phyloP scores from a whole-genome alignment of 2,113 vertebrate genomes.

The Phylloscopus whistleri region DNA sequence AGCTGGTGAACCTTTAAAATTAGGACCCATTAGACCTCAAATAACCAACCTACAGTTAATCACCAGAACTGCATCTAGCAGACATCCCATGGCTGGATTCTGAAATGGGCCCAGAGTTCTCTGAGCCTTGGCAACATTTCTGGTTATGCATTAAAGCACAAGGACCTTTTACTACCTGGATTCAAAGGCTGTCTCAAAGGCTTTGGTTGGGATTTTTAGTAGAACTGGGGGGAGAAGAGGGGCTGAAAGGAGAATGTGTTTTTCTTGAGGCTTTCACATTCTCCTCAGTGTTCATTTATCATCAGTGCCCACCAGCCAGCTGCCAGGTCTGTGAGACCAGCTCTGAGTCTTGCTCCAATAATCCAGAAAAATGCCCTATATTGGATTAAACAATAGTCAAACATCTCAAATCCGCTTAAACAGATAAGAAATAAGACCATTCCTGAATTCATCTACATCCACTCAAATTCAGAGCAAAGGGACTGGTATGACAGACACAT shows the following conservation, averaged over 20 bases:
- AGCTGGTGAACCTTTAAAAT: neutral
- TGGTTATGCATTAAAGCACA: neutral
- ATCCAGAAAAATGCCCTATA: neutral
- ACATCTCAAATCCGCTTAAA: neutral
- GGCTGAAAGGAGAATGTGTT: neutral
- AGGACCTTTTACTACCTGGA: neutral
- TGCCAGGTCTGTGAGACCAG: neutral
- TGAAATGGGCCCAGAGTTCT: neutral
- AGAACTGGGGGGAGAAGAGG: neutral
- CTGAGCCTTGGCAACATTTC: neutral
- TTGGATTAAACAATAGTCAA: neutral
- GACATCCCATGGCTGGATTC: neutral
- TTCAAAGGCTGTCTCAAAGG: neutral
- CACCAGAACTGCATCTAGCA: neutral
- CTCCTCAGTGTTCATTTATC: neutral
- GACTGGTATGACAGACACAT: neutral
- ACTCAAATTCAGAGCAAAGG: neutral
- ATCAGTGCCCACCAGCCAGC: neutral
- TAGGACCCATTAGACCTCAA: neutral
- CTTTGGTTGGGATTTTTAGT: neutral
- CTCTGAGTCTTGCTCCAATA: neutral
- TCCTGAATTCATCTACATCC: neutral
- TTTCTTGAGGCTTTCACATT: neutral
- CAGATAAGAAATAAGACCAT: neutral
- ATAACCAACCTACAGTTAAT: neutral